These are phyloP conservation scores for Thunnus albacares DNA, from an alignment of 2,797 vertebrate genomes.

Conservation along the genomic window DNA sequence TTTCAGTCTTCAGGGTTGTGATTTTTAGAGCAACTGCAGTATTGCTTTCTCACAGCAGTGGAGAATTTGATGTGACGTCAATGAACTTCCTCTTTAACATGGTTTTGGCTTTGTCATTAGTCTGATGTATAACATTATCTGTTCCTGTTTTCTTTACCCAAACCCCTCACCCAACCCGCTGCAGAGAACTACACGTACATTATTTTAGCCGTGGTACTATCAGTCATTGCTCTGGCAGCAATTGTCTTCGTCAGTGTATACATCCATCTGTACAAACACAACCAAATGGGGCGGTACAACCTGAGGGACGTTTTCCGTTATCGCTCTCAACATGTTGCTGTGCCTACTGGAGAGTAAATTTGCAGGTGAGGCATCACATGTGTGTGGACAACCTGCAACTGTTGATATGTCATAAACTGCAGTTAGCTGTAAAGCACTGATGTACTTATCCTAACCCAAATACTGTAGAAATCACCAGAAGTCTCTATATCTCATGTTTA, in stretches of 20 bases:
- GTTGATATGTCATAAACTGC: background rate
- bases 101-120: background rate
- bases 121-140: background rate
- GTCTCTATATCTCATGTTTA: too few relatives aligned
- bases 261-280: fast-evolving
- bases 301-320: conserved; percentile 26
- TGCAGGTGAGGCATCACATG: background rate
- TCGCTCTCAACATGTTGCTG: background rate
- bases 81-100: background rate
- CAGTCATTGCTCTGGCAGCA: fast-evolving
- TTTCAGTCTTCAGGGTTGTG: background rate
- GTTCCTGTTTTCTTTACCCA: background rate
- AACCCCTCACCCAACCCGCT: background rate
- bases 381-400: background rate
- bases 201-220: fast-evolving
- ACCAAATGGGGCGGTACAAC: conserved; percentile 41
- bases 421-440: too few relatives aligned
- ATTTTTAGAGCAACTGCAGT: background rate
- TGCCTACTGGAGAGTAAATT: background rate
- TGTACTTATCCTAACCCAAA: background rate
- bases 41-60: background rate
- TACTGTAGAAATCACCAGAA: too few relatives aligned
- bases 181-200: conserved; percentile 28
- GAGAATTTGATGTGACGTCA: background rate
- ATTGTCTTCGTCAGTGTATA: fast-evolving